These are phyloP conservation scores for Torymus auratus DNA, from an alignment of 2,888 invertebrate genomes.

Conservation along the genomic window DNA sequence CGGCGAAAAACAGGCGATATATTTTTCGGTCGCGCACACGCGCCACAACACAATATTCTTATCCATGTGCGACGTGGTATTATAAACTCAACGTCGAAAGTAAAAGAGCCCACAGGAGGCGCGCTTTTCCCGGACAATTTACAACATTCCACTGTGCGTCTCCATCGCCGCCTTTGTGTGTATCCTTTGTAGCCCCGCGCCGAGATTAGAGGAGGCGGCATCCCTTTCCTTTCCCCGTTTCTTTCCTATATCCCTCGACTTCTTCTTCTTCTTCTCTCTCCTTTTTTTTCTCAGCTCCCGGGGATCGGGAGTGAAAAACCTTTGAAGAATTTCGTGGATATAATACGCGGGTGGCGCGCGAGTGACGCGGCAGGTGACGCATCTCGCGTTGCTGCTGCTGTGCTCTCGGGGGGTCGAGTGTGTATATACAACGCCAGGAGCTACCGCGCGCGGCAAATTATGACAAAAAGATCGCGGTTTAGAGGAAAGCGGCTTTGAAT, in stretches of 20 bases:
- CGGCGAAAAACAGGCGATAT: too few relatives aligned
- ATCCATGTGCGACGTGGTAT: too few relatives aligned
- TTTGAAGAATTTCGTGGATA: conserved; percentile 38
- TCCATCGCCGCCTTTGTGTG: conserved; percentile 7
- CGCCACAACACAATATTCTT: too few relatives aligned
- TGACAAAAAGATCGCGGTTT: neutral
- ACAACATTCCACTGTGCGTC: conserved; percentile 49
- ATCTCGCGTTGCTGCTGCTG: neutral
- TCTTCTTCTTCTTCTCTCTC: neutral
- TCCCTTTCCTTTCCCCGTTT: neutral
- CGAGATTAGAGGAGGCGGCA: conserved; percentile 41
- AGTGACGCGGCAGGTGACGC: neutral
- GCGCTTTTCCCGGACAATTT: conserved; percentile 44
- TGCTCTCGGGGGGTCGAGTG: neutral
- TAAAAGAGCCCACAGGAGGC: conserved; percentile 27
- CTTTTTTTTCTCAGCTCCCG: too few relatives aligned
- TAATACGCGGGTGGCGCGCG: neutral
- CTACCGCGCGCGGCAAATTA: neutral
- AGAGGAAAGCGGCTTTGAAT: too few relatives aligned
- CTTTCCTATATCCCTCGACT: conserved; percentile 1
- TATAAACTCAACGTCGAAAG: conserved; percentile 36
- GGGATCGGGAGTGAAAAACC: conserved; percentile 33
- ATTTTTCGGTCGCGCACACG: neutral
- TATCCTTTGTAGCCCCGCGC: conserved; percentile 16
- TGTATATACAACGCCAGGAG: too few relatives aligned